Conservation (phyloP, 2,113 vertebrate species). For the Typhlomys cinereus region DNA sequence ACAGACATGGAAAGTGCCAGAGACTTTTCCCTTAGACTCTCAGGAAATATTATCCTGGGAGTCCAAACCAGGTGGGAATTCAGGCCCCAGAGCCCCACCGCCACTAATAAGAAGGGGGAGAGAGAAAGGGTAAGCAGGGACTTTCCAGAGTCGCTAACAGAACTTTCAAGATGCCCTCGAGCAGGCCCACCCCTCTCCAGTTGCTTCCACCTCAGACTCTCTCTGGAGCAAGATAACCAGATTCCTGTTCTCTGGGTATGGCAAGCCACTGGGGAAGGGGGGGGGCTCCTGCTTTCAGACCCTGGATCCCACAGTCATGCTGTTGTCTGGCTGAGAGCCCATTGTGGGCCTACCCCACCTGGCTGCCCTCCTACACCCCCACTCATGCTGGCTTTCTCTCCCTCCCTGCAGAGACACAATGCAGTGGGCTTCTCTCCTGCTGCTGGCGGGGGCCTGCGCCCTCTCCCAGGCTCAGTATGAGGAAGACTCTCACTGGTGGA, state of each 20-base stretch:
- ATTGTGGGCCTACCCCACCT: not conserved
- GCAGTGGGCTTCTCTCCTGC: conserved; percentile 84
- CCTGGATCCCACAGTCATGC: not conserved
- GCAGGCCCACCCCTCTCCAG: not conserved
- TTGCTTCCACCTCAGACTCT: not conserved
- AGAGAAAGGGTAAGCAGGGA: not conserved
- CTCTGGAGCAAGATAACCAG: not conserved
- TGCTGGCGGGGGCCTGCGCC: conserved; percentile 82
- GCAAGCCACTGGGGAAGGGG: not conserved
- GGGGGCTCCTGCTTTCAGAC: not conserved
- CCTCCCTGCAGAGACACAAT: conserved; percentile 78
- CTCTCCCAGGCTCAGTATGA: conserved; percentile 85
- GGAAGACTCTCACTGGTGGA: conserved; percentile 89
- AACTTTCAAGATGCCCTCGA: not conserved
- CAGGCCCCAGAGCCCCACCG: not conserved
- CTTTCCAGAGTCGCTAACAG: not conserved
- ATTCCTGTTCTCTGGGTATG: not conserved
- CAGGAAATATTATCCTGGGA: not conserved
- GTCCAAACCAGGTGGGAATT: not conserved
- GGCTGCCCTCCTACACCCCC: not conserved
- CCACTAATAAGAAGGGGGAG: too few species aligned
- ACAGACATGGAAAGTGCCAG: not conserved
- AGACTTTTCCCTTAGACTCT: not conserved
- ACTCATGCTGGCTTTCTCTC: not conserved
- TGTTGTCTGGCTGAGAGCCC: not conserved